Percentiles rank a stretch among this genome's conserved stretches.
These are phyloP conservation scores for Drosophila athabasca DNA, from an alignment of 1,140 invertebrate species.

Conservation along the genomic window DNA sequence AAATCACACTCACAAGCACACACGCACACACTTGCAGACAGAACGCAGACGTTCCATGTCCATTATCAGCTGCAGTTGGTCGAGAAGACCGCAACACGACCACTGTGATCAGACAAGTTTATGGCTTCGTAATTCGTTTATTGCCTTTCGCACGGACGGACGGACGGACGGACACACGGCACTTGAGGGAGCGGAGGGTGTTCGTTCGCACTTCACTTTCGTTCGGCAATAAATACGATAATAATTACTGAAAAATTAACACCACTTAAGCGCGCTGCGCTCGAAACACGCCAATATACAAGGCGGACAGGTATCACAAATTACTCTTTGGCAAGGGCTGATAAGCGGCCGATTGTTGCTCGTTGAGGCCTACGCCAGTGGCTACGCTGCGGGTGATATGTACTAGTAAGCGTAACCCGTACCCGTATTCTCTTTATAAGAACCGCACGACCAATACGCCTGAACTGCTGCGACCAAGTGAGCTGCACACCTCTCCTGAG, in stretches of 20 bases:
- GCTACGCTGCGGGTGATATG: constrained; percentile 29
- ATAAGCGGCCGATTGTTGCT: constrained; percentile 51
- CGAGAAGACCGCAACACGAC: neutral
- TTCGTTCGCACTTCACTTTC: constrained; percentile 56
- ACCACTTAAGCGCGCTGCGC: constrained; percentile 74
- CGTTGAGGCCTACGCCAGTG: too few species aligned
- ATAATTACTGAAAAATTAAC: constrained; percentile 82
- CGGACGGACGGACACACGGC: constrained; percentile 8
- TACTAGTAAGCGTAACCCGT: neutral
- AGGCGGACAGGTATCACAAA: constrained; percentile 78
- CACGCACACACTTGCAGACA: neutral
- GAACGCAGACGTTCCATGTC: neutral
- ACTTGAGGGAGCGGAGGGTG: constrained; percentile 40
- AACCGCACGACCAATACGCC: constrained; percentile 45
- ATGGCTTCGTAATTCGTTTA: constrained; percentile 54
- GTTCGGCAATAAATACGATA: constrained; percentile 72
- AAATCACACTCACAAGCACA: constrained; percentile 55
- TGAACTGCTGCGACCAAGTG: constrained; percentile 63
- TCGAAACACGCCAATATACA: constrained; percentile 69
- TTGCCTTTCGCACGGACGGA: constrained; percentile 21
- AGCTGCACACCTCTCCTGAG: constrained; percentile 20
- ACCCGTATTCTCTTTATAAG: constrained; percentile 1
- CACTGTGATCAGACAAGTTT: constrained; percentile 23
- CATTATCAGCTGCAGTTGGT: constrained; percentile 32
- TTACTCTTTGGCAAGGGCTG: constrained; percentile 71